Base-by-base conservation (phyloP, 2,797 vertebrate genomes). In the Euphonia xanthogaster region DNA sequence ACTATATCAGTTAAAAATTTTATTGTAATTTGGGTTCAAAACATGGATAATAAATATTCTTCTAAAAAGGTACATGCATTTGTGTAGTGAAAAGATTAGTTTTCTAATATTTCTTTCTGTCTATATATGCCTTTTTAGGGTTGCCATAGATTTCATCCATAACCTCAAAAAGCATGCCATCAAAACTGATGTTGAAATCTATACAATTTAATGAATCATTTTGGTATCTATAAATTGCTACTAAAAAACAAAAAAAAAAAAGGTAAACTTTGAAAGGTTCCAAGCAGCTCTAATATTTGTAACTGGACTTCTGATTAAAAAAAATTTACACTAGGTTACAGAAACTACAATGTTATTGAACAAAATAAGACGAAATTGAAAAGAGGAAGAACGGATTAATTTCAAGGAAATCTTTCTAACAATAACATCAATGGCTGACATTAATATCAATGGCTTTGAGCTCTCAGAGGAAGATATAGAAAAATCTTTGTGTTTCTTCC, bases 51-150 rank as follows among this genome's bases (percentile, higher is more conserved):
- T 24, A 28, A 76, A 31, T 77, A 84, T n/a, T 81, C 40, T 13
- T 62, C 16, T 7, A 35, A 50, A 80, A 71, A 51, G 3, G 3
- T 54, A 33, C 0, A 1, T 28, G 0, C 3, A 58, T 55, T 83
- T 65, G 0, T 50, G n/a, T 42, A 58, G 10, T 30, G 23, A 72
- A 93, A 84, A 39, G 3, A 53, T 42, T 48, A 18, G 1, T 47
- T 93, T 75, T 63, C 7, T 58, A 30, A n/a, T 73, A n/a, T 73
- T 96, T 39, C 9, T 78, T 7, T 44, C 48, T 79, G 9, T 15
- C 15, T 53, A 18, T n/a, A 33, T 27, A 50, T 45, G 1, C 8
- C 20, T 68, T 77, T 55, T 55, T 55, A 44, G 9, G 22, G 2
- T 44, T 82, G 27, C 11, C 14, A 75, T 3, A 42, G 17, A 21